A percentile compares a stretch with the other conserved stretches of the same genome.
Evolutionary conservation across 1,140 invertebrate genomes (phyloP).

Genomic region (Vanessa tameamea): DNA sequence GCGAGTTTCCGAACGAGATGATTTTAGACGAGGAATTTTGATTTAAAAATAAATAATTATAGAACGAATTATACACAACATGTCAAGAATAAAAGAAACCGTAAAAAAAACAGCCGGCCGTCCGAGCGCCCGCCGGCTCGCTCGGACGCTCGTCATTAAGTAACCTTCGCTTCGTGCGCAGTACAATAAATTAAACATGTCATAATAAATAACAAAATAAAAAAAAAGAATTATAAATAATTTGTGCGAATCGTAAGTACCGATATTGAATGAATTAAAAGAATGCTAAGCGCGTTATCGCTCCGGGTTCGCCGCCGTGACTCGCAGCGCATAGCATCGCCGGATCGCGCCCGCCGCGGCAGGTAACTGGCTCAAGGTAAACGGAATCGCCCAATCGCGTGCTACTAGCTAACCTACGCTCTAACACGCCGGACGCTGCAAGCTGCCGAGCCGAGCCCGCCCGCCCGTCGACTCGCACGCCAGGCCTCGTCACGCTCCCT

Average conservation of each 20-base stretch:
- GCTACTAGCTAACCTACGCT: slow-evolving; percentile 32
- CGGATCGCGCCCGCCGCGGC: background rate
- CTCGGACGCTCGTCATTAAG: slow-evolving; percentile 50
- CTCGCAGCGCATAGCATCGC: background rate
- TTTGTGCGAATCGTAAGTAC: slow-evolving; percentile 77
- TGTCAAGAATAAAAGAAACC: slow-evolving; percentile 40
- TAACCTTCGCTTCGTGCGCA: slow-evolving; percentile 66
- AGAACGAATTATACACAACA: slow-evolving; percentile 45
- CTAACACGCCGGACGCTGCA: slow-evolving; percentile 63
- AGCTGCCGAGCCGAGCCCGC: slow-evolving; percentile 52
- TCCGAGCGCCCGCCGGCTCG: slow-evolving; percentile 18
- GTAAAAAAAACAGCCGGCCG: slow-evolving; percentile 28
- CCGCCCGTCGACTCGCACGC: slow-evolving; percentile 14
- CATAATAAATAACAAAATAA: slow-evolving; percentile 69
- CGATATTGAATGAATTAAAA: slow-evolving; percentile 40
- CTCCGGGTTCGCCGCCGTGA: background rate
- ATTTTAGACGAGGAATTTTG: slow-evolving; percentile 39
- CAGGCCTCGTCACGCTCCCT: slow-evolving; percentile 47
- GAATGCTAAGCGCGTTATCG: background rate
- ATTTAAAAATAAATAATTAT: slow-evolving; percentile 46
- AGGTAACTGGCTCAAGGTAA: slow-evolving; percentile 57
- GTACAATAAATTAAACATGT: slow-evolving; percentile 60
- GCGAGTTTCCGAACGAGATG: slow-evolving; percentile 61
- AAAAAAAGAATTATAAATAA: slow-evolving; percentile 60
- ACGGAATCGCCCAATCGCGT: slow-evolving; percentile 31